These are phyloP conservation scores for Recurvirostra avosetta DNA, from an alignment of 2,113 vertebrate genomes.

Conservation along the genomic window DNA sequence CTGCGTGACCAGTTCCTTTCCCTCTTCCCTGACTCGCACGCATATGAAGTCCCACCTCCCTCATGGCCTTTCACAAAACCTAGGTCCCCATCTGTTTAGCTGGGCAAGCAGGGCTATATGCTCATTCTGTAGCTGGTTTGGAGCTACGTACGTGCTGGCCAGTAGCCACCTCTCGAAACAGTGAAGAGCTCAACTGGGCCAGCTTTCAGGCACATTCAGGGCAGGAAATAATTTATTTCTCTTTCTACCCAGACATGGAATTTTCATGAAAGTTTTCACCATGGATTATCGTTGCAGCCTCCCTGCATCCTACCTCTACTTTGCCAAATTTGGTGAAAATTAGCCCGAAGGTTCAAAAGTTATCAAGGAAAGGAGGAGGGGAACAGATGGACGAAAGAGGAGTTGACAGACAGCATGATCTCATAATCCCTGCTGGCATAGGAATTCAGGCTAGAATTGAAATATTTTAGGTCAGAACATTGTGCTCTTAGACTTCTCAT, in stretches of 20 bases:
- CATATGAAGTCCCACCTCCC: background rate
- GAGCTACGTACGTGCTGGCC: background rate
- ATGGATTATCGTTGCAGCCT: background rate
- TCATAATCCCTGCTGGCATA: conserved; percentile 34
- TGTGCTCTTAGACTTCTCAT: conserved; percentile 12
- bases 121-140: background rate
- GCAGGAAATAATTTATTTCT: background rate
- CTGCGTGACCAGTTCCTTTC: background rate
- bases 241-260: background rate
- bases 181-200: background rate
- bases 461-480: conserved; percentile 49
- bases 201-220: background rate
- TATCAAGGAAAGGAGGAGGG: conserved; percentile 26
- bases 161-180: background rate
- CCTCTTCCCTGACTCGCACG: background rate
- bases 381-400: conserved; percentile 46
- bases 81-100: background rate
- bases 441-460: conserved; percentile 42
- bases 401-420: conserved; percentile 53
- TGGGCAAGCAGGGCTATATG: background rate
- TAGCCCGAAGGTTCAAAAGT: conserved; percentile 45
- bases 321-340: conserved; percentile 14
- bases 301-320: background rate
- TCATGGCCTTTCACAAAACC: background rate
- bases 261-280: background rate